These are phyloP conservation scores for Kobus ellipsiprymnus DNA, from an alignment of 2,113 vertebrate species.

Conservation along the genomic window DNA sequence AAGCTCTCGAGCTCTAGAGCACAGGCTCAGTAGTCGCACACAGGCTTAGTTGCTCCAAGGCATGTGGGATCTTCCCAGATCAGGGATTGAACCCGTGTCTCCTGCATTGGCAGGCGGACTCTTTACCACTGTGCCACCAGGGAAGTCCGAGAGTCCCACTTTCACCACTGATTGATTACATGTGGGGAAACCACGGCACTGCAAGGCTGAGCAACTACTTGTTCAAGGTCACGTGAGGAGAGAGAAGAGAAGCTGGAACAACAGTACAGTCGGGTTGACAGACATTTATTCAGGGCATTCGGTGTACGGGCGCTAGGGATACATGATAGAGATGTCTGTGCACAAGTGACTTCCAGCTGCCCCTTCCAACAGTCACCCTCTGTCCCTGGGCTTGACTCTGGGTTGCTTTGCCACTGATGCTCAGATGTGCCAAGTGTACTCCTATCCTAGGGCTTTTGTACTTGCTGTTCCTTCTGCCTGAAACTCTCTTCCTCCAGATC, in stretches of 20 bases:
- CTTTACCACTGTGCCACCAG: neutral
- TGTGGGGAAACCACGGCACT: neutral
- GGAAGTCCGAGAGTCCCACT: neutral
- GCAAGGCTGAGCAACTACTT: neutral
- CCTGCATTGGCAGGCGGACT: neutral
- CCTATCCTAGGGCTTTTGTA: neutral
- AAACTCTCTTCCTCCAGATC: neutral
- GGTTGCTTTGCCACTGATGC: neutral
- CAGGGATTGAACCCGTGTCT: neutral
- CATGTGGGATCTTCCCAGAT: neutral
- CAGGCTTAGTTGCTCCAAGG: neutral
- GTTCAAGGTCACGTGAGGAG: neutral
- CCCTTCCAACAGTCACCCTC: neutral
- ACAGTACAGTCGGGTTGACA: neutral
- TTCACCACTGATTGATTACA: neutral
- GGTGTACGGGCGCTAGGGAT: neutral
- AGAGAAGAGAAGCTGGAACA: neutral
- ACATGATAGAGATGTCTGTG: neutral
- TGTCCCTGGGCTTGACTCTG: neutral
- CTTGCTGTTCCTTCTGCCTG: neutral
- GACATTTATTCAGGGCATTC: neutral
- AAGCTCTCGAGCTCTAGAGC: neutral
- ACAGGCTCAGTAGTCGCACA: neutral
- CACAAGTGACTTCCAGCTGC: neutral
- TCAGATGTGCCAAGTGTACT: neutral